Base-by-base conservation (phyloP, 2,888 invertebrate genomes). In the Apantesis nais region DNA sequence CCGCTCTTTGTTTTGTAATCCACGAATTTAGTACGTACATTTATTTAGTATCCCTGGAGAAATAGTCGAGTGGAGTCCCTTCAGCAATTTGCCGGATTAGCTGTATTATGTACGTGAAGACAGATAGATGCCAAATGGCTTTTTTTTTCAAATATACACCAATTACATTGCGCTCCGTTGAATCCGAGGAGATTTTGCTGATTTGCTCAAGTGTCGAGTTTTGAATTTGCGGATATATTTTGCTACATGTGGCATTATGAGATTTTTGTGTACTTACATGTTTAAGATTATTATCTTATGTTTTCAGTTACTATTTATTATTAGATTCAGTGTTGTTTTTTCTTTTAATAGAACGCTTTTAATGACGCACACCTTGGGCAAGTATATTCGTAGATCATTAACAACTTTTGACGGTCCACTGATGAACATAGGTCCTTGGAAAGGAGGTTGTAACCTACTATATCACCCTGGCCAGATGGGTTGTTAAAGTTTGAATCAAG, bases 31-130 rank as follows among this genome's bases (percentile, higher is more conserved):
- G 73, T 64, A 81, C 77, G 71, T 58, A 79, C 79, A 79, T 81
- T 79, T 81, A 77, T 79, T 81, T 71, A 66, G 73, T 67, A 81
- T 79, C 79, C 81, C 79, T 16, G 62, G 79, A 81, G 79, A 79
- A 79, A 79, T 76, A 79, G 79, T 74, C 79, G 65, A 60, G 64
- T 52, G 37, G 67, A 79, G 81, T 79, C 81, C 79, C 79, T 81
- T 70, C 72, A 73, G 79, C 81, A 79, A 79, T 79, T 79, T 74
- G 73, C 72, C 64, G 77, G 79, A 79, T 79, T 81, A 79, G 79
- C 79, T 79, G 66, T 79, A 79, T 79, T 79, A 79, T 79, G 81
- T 75, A 74, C 77, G 81, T 52, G 76, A 77, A 79, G 74, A 81
- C 74, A 78, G 79, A 81, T 77, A 62, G 71, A 70, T 70, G 74